These are phyloP conservation scores for Emydocephalus ijimae DNA, from an alignment of 2,113 vertebrate genomes.

Conservation along the genomic window DNA sequence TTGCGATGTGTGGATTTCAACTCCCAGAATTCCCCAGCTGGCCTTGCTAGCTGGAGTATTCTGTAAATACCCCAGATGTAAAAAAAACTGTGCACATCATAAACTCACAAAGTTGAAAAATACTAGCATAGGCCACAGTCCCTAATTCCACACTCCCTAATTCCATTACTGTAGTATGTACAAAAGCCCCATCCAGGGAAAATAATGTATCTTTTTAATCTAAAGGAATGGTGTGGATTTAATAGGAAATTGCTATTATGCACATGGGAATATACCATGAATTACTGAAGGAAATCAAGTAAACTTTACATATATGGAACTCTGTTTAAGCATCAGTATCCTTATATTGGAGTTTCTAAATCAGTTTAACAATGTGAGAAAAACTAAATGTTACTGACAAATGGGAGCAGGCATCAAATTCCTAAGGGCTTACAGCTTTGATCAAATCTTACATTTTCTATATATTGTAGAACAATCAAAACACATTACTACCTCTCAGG, in stretches of 20 bases:
- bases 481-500: conserved; percentile 95
- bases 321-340: neutral
- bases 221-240: neutral
- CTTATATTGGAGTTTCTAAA: neutral
- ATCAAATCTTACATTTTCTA: conserved; percentile 76
- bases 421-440: conserved; percentile 73
- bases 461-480: conserved; percentile 91
- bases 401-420: conserved; percentile 62
- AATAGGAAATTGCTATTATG: neutral
- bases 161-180: conserved; percentile 15
- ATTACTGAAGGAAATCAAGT: neutral
- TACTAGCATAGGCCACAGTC: neutral
- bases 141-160: conserved; percentile 23
- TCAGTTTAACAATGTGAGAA: conserved; percentile 54
- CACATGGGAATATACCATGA: neutral
- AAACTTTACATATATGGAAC: neutral
- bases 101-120: neutral
- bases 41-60: too few relatives aligned
- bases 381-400: conserved; percentile 55
- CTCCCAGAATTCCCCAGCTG: too few relatives aligned
- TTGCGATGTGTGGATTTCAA: neutral
- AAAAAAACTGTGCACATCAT: neutral
- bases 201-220: conserved; percentile 21
- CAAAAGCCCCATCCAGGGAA: neutral
- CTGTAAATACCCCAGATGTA: too few relatives aligned